phyloP scores from a whole-genome alignment of 2,113 vertebrate genomes.

The Pyxicephalus adspersus region DNA sequence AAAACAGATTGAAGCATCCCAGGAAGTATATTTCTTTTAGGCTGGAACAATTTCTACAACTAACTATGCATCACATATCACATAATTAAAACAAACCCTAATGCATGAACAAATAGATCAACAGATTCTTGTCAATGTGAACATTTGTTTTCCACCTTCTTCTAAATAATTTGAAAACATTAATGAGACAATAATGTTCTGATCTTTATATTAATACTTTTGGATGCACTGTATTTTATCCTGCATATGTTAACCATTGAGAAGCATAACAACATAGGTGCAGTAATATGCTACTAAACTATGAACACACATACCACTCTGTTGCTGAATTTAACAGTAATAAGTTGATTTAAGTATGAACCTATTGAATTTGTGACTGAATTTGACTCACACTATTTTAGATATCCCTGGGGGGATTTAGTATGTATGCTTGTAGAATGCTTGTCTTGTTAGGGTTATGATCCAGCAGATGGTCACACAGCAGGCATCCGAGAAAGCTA shows the following conservation, averaged over 20 bases:
- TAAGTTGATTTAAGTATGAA: too few species aligned
- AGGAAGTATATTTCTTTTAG: slow-evolving; percentile 46
- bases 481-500: slow-evolving; percentile 19
- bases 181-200: neutral
- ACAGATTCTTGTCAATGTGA: slow-evolving; percentile 38
- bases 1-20: slow-evolving; percentile 51
- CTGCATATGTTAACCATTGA: neutral
- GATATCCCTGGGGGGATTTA: neutral
- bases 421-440: neutral
- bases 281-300: neutral
- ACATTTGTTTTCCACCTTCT: slow-evolving; percentile 3
- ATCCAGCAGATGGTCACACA: slow-evolving; percentile 46
- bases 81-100: slow-evolving; percentile 47
- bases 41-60: slow-evolving; percentile 46
- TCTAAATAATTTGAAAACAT: neutral
- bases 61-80: slow-evolving; percentile 34
- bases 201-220: neutral
- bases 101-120: slow-evolving; percentile 31
- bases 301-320: too few species aligned
- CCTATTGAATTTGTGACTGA: neutral
- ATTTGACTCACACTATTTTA: neutral
- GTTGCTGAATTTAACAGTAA: too few species aligned
- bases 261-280: neutral
- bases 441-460: slow-evolving; percentile 39
- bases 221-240: too few species aligned